Evolutionary conservation across 2,797 vertebrate species (phyloP).

Genomic region (Onychomys leucogaster): DNA sequence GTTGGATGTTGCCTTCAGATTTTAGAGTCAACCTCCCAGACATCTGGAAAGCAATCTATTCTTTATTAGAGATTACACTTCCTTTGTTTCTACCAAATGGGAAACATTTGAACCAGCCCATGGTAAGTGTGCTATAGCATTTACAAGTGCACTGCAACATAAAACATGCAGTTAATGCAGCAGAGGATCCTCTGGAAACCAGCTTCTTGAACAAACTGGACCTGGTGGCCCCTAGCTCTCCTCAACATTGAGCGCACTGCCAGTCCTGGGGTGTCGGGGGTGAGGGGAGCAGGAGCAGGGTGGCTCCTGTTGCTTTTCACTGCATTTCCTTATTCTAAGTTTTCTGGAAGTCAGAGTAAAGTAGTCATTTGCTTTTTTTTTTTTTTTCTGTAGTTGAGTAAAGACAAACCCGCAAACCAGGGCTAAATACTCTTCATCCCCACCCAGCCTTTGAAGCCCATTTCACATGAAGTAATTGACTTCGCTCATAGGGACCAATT

Average conservation of each 20-base stretch:
- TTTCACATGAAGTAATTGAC: conserved; percentile 74
- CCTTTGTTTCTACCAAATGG: not conserved
- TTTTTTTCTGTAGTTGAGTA: conserved; percentile 84
- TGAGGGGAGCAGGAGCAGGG: conserved; percentile 39
- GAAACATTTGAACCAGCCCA: not conserved
- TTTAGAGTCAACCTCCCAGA: not conserved
- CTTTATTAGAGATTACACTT: not conserved
- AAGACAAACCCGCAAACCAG: conserved; percentile 79
- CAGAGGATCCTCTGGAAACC: not conserved
- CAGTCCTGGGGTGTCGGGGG: not conserved
- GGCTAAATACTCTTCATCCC: conserved; percentile 68
- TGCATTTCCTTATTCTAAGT: conserved; percentile 85
- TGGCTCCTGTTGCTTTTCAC: conserved; percentile 78
- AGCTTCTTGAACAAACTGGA: not conserved
- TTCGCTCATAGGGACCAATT: conserved; percentile 83
- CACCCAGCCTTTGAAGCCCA: conserved; percentile 68
- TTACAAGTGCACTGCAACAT: not conserved
- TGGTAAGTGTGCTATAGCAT: not conserved
- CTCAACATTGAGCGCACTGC: not conserved
- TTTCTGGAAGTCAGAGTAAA: conserved; percentile 86
- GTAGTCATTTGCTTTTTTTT: conserved; percentile 86
- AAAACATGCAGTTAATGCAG: not conserved
- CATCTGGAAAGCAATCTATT: not conserved
- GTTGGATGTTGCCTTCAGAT: not conserved
- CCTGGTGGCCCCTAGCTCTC: not conserved